These are phyloP conservation scores for Macrotus californicus DNA, from an alignment of 2,113 vertebrate genomes.

Conservation along the genomic window DNA sequence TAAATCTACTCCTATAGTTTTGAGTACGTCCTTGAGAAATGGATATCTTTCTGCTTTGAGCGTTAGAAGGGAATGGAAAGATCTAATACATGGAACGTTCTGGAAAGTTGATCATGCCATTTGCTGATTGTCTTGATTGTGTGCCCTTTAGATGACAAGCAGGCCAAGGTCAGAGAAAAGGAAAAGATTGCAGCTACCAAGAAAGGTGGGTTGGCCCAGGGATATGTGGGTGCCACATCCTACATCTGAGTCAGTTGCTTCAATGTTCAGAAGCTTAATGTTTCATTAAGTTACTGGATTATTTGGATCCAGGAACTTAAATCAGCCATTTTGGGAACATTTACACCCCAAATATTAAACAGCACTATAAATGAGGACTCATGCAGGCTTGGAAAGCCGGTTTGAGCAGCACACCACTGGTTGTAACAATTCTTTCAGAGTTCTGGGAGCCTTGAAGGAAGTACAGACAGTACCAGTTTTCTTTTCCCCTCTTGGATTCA, in stretches of 20 bases:
- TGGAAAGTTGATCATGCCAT: neutral
- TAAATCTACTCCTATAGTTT: neutral
- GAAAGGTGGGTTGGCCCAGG: neutral
- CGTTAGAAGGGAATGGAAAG: neutral
- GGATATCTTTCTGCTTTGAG: neutral
- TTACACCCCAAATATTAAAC: neutral
- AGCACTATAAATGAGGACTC: neutral
- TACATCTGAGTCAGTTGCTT: neutral
- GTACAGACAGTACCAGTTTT: neutral
- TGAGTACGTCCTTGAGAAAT: neutral
- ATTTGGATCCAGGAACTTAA: neutral
- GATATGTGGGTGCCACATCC: neutral
- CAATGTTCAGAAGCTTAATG: neutral
- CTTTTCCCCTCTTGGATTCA: neutral
- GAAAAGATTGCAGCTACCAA: neutral
- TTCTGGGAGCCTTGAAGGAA: neutral
- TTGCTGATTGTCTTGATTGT: neutral
- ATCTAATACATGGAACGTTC: neutral
- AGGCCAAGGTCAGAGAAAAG: neutral
- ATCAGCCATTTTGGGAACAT: neutral
- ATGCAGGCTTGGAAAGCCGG: no score
- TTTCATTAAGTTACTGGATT: no score
- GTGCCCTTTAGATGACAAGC: neutral
- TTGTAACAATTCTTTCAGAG: neutral
- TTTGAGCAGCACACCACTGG: neutral